Percentiles rank a stretch among this genome's conserved stretches.
Conservation (phyloP, 2,888 invertebrate species). For the Melolontha melolontha region DNA sequence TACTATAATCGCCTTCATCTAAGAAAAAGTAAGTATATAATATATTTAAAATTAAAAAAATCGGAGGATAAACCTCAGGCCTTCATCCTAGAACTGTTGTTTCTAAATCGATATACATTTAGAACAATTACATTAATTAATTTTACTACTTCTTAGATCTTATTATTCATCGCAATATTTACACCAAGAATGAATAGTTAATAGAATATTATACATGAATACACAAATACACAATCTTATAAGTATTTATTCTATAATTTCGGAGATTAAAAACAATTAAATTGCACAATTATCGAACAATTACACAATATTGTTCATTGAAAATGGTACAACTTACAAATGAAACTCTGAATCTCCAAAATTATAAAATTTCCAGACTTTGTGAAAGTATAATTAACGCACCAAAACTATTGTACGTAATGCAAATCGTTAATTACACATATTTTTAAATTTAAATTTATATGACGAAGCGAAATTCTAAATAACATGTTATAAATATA, state of each 20-base stretch:
- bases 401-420: too few relatives aligned
- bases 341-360: not conserved
- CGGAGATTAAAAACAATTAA: too few relatives aligned
- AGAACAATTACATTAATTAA: constrained; percentile 16
- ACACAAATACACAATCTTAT: not conserved
- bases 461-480: too few relatives aligned
- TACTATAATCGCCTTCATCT: constrained; percentile 61
- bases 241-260: not conserved
- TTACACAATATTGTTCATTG: too few relatives aligned
- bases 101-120: constrained; percentile 34
- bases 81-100: constrained; percentile 50
- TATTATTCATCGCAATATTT: constrained; percentile 36
- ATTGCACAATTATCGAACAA: too few relatives aligned
- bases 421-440: too few relatives aligned
- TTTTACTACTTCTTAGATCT: constrained; percentile 21
- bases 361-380: not conserved
- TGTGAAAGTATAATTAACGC: constrained; percentile 6
- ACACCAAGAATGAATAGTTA: constrained; percentile 36
- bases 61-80: constrained; percentile 47
- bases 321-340: too few relatives aligned
- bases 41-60: constrained; percentile 29
- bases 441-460: too few relatives aligned
- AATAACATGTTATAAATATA: too few relatives aligned
- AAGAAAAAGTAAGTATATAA: constrained; percentile 43
- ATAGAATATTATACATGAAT: not conserved